Percentiles rank a stretch among this genome's conserved stretches.
phyloP scores from a whole-genome alignment of 2,888 invertebrate species.

The Ligdia adustata region DNA sequence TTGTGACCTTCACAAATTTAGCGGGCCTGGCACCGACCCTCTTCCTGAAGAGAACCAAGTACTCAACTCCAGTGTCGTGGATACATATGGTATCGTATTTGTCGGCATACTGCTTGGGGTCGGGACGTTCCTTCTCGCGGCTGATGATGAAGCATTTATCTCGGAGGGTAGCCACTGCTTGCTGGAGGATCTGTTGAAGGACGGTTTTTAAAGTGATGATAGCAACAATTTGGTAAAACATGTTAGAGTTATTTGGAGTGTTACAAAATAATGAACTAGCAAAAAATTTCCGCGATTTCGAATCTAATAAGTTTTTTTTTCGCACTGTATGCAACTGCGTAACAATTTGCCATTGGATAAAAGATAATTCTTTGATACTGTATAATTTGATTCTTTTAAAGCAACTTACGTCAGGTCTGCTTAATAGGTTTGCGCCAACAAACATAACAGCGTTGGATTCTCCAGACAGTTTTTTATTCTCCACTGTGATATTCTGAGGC shows the following conservation, averaged over 20 bases:
- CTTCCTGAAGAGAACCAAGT: slow-evolving; percentile 81
- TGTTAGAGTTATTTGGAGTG: too few relatives aligned
- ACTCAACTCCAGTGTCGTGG: slow-evolving; percentile 77
- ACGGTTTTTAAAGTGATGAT: too few relatives aligned
- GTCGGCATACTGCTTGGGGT: slow-evolving; percentile 65
- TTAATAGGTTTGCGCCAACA: slow-evolving; percentile 79
- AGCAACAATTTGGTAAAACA: too few relatives aligned
- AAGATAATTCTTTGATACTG: neutral
- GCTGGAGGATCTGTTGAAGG: slow-evolving; percentile 64
- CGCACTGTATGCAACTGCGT: too few relatives aligned
- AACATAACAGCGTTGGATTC: slow-evolving; percentile 80
- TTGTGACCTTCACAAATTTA: slow-evolving; percentile 72
- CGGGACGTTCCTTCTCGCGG: slow-evolving; percentile 80
- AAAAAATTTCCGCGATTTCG: too few relatives aligned
- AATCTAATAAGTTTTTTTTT: too few relatives aligned
- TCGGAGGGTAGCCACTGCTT: slow-evolving; percentile 74
- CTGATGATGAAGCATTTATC: slow-evolving; percentile 86
- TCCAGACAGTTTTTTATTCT: slow-evolving; percentile 84
- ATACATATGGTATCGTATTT: slow-evolving; percentile 78
- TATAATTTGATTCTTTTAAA: neutral
- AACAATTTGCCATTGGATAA: too few relatives aligned
- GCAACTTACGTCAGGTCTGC: slow-evolving; percentile 70
- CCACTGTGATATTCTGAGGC: slow-evolving; percentile 80
- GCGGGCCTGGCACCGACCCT: slow-evolving; percentile 69
- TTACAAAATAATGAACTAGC: too few relatives aligned